Base-by-base conservation (phyloP, 2,797 vertebrate species). In the Enteromius radiatus region DNA sequence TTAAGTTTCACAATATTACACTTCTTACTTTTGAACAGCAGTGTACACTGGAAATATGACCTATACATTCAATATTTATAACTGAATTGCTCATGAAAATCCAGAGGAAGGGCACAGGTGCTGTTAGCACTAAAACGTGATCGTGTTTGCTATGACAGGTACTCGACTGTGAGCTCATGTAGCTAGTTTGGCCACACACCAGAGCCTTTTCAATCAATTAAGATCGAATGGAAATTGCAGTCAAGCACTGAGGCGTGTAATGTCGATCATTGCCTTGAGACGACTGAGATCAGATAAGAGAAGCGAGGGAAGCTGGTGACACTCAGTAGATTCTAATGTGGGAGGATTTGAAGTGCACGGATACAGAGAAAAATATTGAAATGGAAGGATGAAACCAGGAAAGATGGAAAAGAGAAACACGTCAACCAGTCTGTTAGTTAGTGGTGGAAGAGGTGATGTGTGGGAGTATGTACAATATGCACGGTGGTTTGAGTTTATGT, bases 191-290 rank as follows among this genome's bases (percentile, higher is more conserved):
- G 80, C 47, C 47, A 67, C 71, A 67, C 28, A 82, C 45, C 69
- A 64, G 59, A 54, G 61, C 33, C 19, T 54, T 15, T 82, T 75
- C 61, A 67, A 56, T 67, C 71, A 82, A 56, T 82, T 82, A 82
- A 82, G 71, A 82, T 41, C 8, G n/a, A 38, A 67, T 64, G 59
- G 47, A 82, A 67, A 56, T 82, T 75, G 61, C 61, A 82, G 61
- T 82, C 33, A 75, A 43, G 80, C 80, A 75, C 33, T 54, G 70
- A 75, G 33, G 31, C 11, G 4, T 75, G 70, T 75, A 43, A 67
- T 67, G 80, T 67, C 43, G 80, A 82, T 82, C 80, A 67, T 82
- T 38, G 45, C 70, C 23, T 31, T 82, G 61, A 75, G 70, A 82
- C 65, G 45, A 75, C 71, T 82, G 33, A 67, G 45, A 82, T 67